Base-by-base conservation (phyloP, 2,888 invertebrate species). In the Cyclophora albipunctata region DNA sequence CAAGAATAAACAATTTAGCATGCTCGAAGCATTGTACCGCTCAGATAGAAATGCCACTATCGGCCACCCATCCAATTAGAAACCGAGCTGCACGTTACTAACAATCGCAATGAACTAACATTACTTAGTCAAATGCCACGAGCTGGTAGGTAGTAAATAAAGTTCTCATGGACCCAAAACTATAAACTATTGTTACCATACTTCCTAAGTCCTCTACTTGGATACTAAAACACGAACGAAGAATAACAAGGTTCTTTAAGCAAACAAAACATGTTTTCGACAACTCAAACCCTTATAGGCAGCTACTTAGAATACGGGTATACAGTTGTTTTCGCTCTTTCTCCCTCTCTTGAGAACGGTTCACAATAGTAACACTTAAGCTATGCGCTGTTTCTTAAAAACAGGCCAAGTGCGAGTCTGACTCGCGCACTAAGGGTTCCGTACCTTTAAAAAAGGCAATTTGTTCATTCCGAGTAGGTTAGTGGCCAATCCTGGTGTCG, bases 291-390 rank as follows among this genome's bases (percentile, higher is more conserved):
- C 53, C 58, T 52, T 55, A 45, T 52, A 49, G 49, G 42, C 47
- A 49, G 45, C 56, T 56, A 50, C 49, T 58, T 58, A 37, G 37
- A 37, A 37, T 52, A 48, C 51, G 51, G 53, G 49, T 58, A 61
- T 58, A 61, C 71, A 65, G 73, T 74, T 73, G 74, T 73, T 71
- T 63, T 59, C 54, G 59, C 64, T 63, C 62, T 71, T 63, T 59
- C 54, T 59, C 64, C 63, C 62, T 65, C 60, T 54, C 54, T 58
- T 55, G 49, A 54, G 57, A 67, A 66, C 72, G 71, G 67, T 66
- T 63, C 64, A 78, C 78, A 75, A 78, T 75, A 56, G 70, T 41
- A 66, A 66, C 70, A 73, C 74, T 78, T 70, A 62, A 68, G 62
- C 5, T 49, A 46, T 43, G 47, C 54, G 49, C 55, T 53, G 51